Evolutionary conservation across 1,140 invertebrate species (phyloP), one percentile per base, ranked within the genome.

Genomic region (Bemisia tabaci): DNA sequence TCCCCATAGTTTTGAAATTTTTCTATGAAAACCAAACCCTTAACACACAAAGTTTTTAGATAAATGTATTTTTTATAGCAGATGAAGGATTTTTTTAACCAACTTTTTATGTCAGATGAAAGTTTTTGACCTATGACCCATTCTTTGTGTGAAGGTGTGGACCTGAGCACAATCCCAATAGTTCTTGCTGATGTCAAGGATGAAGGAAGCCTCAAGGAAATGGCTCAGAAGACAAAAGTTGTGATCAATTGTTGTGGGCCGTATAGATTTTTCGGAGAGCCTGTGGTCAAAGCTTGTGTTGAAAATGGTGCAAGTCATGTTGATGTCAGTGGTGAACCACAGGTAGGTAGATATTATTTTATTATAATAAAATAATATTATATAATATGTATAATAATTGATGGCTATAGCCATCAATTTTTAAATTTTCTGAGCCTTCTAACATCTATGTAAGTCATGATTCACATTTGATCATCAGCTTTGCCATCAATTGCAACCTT

Each of bases 211-310:
- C 74, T 97, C 2, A 74, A 80, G 25, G 79, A 82, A 60, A 95
- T 97, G 91, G 87, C 90, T 65, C 75, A 81, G 62, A 80, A 85
- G 73, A 82, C 87, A 1, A 86, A 82, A 73, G 80, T 94, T 1
- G 70, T 97, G 12, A 79, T 94, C 0, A 97, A 94, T 75, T 92
- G 89, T 79, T 90, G 91, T 69, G 94, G 94, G 1, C 94, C 93
- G 60, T 97, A 93, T 77, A 81, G 87, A 61, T 87, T 93, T 73
- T 92, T 86, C 78, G 95, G 95, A 2, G 92, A 97, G 74, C 79
- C 85, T n/a, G 89, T 97, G n/a, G 87, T 97, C 0, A 87, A 88
- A 73, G 91, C 93, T 1, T 95, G 94, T 70, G 83, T 98, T 60
- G 85, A 87, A 63, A 82, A 83, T 64, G 83, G 83, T 68, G 86